These are phyloP conservation scores for Acrocephalus scirpaceus DNA, from an alignment of 2,797 vertebrate species.

Conservation along the genomic window DNA sequence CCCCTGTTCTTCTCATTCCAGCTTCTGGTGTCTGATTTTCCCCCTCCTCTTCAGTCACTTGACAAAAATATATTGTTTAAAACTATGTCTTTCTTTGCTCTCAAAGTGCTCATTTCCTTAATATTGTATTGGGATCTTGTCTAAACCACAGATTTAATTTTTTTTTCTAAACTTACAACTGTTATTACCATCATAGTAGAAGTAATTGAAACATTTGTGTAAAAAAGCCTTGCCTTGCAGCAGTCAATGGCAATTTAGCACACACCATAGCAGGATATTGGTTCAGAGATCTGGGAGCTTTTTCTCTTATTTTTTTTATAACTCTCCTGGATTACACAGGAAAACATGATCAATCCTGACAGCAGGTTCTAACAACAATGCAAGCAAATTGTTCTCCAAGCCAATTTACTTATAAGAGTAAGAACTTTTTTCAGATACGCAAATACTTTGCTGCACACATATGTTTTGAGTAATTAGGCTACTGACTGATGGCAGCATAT, in stretches of 20 bases:
- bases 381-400: not conserved
- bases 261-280: not conserved
- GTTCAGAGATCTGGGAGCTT: slow-evolving; percentile 27
- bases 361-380: slow-evolving; percentile 13
- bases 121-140: slow-evolving; percentile 32
- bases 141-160: not conserved
- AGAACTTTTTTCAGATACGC: not conserved
- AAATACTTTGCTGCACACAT: not conserved
- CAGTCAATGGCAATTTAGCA: slow-evolving; percentile 41
- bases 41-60: not conserved
- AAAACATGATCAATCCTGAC: slow-evolving; percentile 35
- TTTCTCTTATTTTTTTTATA: not conserved
- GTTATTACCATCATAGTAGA: slow-evolving; percentile 36
- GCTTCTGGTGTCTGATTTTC: not conserved
- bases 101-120: slow-evolving; percentile 48
- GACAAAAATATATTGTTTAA: slow-evolving; percentile 33
- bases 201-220: slow-evolving; percentile 40
- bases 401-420: not conserved
- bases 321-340: slow-evolving; percentile 6
- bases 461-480: not conserved
- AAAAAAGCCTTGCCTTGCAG: slow-evolving; percentile 29
- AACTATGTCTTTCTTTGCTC: slow-evolving; percentile 2
- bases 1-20: slow-evolving; percentile 4
- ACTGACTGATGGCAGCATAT: not conserved
- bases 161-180: not conserved